Evolutionary conservation across 2,113 vertebrate genomes (phyloP), one percentile per base, ranked within the genome.

Genomic region (Corydoras sp.): DNA sequence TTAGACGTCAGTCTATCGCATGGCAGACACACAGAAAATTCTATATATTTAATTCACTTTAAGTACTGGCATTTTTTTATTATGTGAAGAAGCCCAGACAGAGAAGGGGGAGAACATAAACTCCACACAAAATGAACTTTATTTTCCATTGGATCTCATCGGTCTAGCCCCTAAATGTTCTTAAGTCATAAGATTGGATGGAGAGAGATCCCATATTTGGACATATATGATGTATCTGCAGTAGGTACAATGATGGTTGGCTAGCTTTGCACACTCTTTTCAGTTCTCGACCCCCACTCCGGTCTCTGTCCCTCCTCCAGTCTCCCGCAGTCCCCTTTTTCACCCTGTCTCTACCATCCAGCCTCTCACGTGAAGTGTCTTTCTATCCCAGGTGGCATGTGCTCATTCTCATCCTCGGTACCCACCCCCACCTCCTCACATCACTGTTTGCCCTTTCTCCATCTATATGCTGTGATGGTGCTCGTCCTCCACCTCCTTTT

Each of bases 221-320:
- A 24, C 18, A 24, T 24, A 24, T 24, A 24, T 24, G 18, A 24
- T 24, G 18, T 24, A 24, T 24, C 18, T 24, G 86, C 86, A 89
- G 86, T 87, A 87, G 84, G 84, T 87, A 85, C 81, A 81, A 85
- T 68, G 85, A 87, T 90, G 89, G 88, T 86, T 85, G 83, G 87
- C 82, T 71, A 65, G 79, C 83, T 83, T 85, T 84, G 53, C 62
- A 70, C 32, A 15, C 67, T 48, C 15, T 71, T 73, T 69, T 62
- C 50, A 12, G 71, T 71, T 81, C 29, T 83, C 80, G 81, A 73
- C 79, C 76, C 75, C 75, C 72, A 65, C 83, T 80, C 81, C 71
- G 74, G 73, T 79, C 76, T 81, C 78, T n/a, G 80, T 82, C 82
- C 68, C 76, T 75, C 74, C 75, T 72, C 58, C 83, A 77, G 76